Evolutionary conservation across 1,140 invertebrate genomes (phyloP).

Genomic region (Achatina immaculata): DNA sequence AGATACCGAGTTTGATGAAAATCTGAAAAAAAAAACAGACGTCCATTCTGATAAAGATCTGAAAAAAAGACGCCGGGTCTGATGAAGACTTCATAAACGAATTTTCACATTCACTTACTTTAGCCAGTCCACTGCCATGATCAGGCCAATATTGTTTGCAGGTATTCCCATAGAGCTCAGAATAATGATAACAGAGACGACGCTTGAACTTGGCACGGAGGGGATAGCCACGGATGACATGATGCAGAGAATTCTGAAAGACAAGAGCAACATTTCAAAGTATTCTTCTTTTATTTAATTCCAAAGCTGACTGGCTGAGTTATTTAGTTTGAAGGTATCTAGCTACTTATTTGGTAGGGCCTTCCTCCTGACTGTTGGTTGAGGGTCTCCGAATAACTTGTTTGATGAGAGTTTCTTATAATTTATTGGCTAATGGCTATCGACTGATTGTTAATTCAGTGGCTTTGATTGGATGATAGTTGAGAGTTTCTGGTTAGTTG

Average conservation of each 20-base stretch:
- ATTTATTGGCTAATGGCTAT: too few relatives aligned
- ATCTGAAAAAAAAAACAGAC: neutral
- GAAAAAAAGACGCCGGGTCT: neutral
- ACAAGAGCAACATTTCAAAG: neutral
- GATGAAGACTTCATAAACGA: neutral
- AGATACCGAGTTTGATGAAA: neutral
- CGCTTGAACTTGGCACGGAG: constrained; percentile 47
- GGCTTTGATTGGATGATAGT: too few relatives aligned
- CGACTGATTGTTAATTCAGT: too few relatives aligned
- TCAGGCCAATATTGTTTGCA: constrained; percentile 81
- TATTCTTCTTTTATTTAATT: too few relatives aligned
- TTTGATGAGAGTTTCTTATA: too few relatives aligned
- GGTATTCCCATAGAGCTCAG: constrained; percentile 47
- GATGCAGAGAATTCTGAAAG: constrained; percentile 42
- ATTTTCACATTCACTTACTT: constrained; percentile 79
- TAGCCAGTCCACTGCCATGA: constrained; percentile 91
- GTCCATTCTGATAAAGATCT: neutral
- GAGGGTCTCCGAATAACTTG: too few relatives aligned
- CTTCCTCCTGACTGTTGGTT: too few relatives aligned
- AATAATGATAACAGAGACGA: constrained; percentile 52
- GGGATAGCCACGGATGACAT: constrained; percentile 49
- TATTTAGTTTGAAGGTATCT: too few relatives aligned
- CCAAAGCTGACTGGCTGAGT: too few relatives aligned
- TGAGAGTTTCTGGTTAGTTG: too few relatives aligned
- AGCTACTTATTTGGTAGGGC: too few relatives aligned